Conservation (phyloP, 2,113 vertebrate genomes). For the Butorides virescens region DNA sequence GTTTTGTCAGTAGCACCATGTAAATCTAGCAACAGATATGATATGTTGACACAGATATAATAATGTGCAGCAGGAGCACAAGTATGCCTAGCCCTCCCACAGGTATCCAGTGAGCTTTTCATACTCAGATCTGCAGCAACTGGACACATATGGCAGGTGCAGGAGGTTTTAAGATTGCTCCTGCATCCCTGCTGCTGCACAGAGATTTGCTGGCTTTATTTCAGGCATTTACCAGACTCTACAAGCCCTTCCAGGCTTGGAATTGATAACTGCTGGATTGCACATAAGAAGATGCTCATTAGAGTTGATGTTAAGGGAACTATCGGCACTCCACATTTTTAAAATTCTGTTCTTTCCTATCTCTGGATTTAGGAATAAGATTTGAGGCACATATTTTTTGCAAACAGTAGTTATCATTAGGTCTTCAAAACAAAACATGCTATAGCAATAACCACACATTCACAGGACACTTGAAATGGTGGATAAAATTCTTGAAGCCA, state of each 20-base stretch:
- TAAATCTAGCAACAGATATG: conserved; percentile 26
- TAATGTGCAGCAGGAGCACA: not conserved
- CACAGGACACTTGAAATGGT: not conserved
- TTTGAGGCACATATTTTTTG: not conserved
- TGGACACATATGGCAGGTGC: conserved; percentile 1
- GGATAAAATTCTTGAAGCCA: not conserved
- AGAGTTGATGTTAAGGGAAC: not conserved
- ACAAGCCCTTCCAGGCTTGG: not conserved
- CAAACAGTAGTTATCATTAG: not conserved
- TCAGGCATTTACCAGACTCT: not conserved
- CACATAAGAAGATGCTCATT: not conserved
- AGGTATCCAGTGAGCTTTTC: conserved; percentile 15
- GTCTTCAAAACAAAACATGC: not conserved
- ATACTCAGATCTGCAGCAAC: not conserved
- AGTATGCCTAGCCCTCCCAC: not conserved
- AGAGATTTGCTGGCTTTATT: conserved; percentile 15
- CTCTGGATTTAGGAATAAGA: not conserved
- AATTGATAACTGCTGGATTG: not conserved
- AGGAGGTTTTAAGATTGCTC: not conserved
- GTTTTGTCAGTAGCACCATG: conserved; percentile 12
- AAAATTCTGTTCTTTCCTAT: not conserved
- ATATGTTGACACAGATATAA: not conserved
- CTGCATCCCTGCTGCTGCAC: not conserved
- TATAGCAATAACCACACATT: not conserved
- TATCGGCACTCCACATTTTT: not conserved